A percentile compares a stretch with the other conserved stretches of the same genome.
phyloP scores from a whole-genome alignment of 2,888 invertebrate genomes.

The Agriopis leucophaearia region DNA sequence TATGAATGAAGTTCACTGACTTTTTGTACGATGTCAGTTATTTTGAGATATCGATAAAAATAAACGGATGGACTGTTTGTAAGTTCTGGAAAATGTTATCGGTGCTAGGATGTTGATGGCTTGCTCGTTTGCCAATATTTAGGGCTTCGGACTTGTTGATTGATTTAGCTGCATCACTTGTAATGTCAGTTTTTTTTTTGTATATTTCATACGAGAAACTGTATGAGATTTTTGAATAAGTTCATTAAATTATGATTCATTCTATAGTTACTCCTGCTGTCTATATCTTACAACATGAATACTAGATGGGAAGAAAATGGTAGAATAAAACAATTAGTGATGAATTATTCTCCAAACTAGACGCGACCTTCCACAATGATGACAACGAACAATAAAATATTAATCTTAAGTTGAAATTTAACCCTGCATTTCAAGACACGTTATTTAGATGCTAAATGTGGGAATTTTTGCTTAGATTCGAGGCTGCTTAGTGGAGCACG shows the following conservation, averaged over 20 bases:
- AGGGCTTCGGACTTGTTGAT: conserved; percentile 13
- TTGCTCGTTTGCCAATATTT: conserved; percentile 8
- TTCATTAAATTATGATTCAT: no score
- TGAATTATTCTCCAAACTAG: no score
- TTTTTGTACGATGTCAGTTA: conserved; percentile 57
- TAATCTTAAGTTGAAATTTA: no score
- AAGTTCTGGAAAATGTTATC: conserved; percentile 39
- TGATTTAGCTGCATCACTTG: conserved; percentile 13
- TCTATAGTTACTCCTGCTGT: no score
- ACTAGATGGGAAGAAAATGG: no score
- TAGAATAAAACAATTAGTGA: no score
- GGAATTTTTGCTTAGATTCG: conserved; percentile 83
- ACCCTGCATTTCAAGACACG: no score
- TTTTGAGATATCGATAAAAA: conserved; percentile 48
- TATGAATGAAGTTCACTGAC: conserved; percentile 63
- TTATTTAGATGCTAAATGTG: background rate
- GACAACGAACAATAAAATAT: no score
- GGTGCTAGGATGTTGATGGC: conserved; percentile 31
- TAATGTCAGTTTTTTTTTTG: background rate
- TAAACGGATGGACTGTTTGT: conserved; percentile 41
- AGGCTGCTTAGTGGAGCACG: conserved; percentile 91
- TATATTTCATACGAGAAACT: no score
- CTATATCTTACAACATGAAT: no score
- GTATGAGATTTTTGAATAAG: no score
- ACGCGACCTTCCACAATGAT: no score